These are phyloP conservation scores for Phenganax subtilis DNA, from an alignment of 92 coral and sea anemone species.

Conservation along the genomic window DNA sequence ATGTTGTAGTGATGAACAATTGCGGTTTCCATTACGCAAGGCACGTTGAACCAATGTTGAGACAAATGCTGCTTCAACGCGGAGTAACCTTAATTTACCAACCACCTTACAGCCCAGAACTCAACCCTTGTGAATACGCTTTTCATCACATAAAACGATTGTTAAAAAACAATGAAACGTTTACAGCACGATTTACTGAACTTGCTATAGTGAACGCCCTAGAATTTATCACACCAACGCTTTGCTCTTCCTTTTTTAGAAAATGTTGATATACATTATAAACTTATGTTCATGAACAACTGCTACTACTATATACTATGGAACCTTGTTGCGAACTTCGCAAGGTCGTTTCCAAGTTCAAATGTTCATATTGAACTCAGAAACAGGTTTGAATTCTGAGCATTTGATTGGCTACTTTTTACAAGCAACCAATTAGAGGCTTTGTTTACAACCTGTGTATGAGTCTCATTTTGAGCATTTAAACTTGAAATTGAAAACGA, in stretches of 20 bases:
- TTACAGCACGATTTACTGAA: not conserved
- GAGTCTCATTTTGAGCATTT: too few species aligned
- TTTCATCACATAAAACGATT: not conserved
- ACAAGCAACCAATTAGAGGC: too few species aligned
- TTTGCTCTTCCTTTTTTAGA: conserved; percentile 3
- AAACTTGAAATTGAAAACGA: too few species aligned
- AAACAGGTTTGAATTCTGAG: too few species aligned
- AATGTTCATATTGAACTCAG: too few species aligned
- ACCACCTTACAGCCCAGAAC: not conserved
- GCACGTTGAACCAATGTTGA: conserved; percentile 8
- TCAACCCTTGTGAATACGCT: not conserved
- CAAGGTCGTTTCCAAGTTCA: too few species aligned
- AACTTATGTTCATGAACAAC: too few species aligned
- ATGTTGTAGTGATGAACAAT: conserved; percentile 18
- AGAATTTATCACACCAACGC: not conserved
- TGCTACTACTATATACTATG: too few species aligned
- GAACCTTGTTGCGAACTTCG: too few species aligned
- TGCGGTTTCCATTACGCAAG: conserved; percentile 10
- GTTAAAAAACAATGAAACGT: not conserved
- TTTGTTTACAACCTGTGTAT: too few species aligned
- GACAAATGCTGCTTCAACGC: not conserved
- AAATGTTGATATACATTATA: not conserved
- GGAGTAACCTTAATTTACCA: not conserved
- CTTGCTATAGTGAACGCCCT: conserved; percentile 1
- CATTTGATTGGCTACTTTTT: too few species aligned